Base-by-base conservation (phyloP, 2,888 invertebrate species). In the Platerodrilus igneus region DNA sequence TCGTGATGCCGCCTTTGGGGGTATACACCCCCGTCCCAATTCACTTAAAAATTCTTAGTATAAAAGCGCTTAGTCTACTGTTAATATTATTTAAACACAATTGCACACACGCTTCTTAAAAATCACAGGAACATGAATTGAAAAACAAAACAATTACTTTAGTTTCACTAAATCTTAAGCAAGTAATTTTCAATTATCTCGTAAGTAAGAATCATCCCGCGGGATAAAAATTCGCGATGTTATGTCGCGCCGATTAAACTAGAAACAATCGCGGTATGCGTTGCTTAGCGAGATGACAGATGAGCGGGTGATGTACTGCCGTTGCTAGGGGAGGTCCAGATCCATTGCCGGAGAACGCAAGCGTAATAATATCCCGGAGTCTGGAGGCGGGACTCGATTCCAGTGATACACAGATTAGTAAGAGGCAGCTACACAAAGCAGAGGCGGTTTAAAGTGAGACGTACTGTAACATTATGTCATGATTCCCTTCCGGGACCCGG, bases 1-100 rank as follows among this genome's bases (percentile, higher is more conserved):
- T 68, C 67, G 68, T 68, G 68, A 62, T 66, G 65, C 60, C 58
- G 58, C 45, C 53, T 54, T 58, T 63, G 67, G 66, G 66, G 56
- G 54, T 50, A 41, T 48, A 48, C 57, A 60, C 61, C 46, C 38
- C 36, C 39, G 23, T 29, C 20, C 18, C 7, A 19, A 31, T 21
- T 21, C 21, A 21, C 21, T 31, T 13, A 28, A 28, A n/a, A n/a
- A n/a, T n/a, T n/a, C n/a, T n/a, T n/a, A n/a, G n/a, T n/a, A n/a
- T n/a, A n/a, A n/a, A n/a, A n/a, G n/a, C n/a, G n/a, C n/a, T n/a
- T n/a, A n/a, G n/a, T n/a, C n/a, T n/a, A n/a, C n/a, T n/a, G n/a
- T n/a, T n/a, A n/a, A n/a, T n/a, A n/a, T n/a, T n/a, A n/a, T n/a
- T n/a, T n/a, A n/a, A n/a, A n/a, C n/a, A n/a, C n/a, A n/a, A n/a